These are phyloP conservation scores for Morelia viridis DNA, from an alignment of 2,797 vertebrate species.

Conservation along the genomic window DNA sequence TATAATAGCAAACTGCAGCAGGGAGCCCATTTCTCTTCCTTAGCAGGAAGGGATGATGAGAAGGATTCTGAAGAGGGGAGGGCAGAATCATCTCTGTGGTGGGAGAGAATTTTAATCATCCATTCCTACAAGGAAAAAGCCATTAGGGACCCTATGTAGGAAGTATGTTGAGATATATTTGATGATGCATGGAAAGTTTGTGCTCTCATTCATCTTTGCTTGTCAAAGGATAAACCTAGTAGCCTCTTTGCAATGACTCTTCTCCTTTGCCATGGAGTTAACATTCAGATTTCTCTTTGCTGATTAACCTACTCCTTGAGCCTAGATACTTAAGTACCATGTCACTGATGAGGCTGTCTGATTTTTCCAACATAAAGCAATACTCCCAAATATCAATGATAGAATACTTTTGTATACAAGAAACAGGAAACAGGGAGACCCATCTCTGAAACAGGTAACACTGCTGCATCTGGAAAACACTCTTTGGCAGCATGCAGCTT, in stretches of 20 bases:
- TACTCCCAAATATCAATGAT: not conserved
- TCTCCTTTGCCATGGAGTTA: not conserved
- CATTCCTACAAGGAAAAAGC: not conserved
- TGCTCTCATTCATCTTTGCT: not conserved
- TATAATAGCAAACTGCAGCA: not conserved
- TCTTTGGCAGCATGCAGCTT: not conserved
- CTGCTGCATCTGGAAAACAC: not conserved
- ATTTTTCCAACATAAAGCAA: not conserved
- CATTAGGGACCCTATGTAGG: not conserved
- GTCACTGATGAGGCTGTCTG: not conserved
- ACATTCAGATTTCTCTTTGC: not conserved
- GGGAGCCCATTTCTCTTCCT: not conserved
- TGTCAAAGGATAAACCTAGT: not conserved
- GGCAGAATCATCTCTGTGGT: not conserved
- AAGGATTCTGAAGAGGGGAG: not conserved
- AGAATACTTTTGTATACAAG: not conserved
- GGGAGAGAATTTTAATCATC: not conserved
- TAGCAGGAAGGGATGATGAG: not conserved
- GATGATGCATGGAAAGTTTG: not conserved
- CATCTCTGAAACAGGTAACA: not conserved
- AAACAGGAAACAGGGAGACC: not conserved
- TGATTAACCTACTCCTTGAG: not conserved
- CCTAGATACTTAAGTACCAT: not conserved
- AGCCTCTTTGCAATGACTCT: not conserved
- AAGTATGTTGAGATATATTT: not conserved